Evolutionary conservation across 1,140 invertebrate species (phyloP), one percentile per base, ranked within the genome.

Genomic region (Octopus bimaculoides): DNA sequence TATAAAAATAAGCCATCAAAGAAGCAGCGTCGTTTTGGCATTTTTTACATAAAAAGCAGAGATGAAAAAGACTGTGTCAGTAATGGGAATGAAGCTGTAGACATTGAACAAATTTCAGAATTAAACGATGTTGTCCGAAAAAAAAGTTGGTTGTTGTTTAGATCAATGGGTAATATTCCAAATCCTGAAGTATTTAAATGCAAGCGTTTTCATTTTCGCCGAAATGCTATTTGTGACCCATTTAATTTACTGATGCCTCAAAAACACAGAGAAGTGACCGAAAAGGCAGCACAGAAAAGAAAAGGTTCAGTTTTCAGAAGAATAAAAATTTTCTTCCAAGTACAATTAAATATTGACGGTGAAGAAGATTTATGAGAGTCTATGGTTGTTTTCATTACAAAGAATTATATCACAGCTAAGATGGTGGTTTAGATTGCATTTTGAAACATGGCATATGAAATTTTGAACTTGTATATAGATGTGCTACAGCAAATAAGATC

Each of bases 181-280:
- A 78, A 82, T 73, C 71, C 26, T 14, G 81, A 80, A 55, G 81
- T 79, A 17, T 54, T 52, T 12, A 79, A 76, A n/a, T 82, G 81
- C 66, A 73, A 79, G 20, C 75, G 82, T 5, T 78, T 81, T 54
- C 55, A 74, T 75, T 54, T 54, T 54, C n/a, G 82, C 5, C 52
- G 82, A 52, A 82, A 82, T 41, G 82, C 82, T 5, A 56, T 82
- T 0, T 80, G 79, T 56, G 79, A 82, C 54, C 82, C 82, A n/a
- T 77, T 81, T 52, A 66, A 75, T 17, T 14, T 82, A 17, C 66
- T 80, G 6, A 75, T 82, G 53, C 77, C 82, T 12, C 82, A 82
- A 54, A 12, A 75, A n/a, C 71, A 26, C 14, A 73, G 82, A 6
- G 82, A 82, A 77, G 14, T 56, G 52, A 54, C 80, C 14, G 79